A percentile compares a stretch with the other conserved stretches of the same genome.
Conservation (phyloP, 2,797 vertebrate species). For the Perdix hodgsoniae region DNA sequence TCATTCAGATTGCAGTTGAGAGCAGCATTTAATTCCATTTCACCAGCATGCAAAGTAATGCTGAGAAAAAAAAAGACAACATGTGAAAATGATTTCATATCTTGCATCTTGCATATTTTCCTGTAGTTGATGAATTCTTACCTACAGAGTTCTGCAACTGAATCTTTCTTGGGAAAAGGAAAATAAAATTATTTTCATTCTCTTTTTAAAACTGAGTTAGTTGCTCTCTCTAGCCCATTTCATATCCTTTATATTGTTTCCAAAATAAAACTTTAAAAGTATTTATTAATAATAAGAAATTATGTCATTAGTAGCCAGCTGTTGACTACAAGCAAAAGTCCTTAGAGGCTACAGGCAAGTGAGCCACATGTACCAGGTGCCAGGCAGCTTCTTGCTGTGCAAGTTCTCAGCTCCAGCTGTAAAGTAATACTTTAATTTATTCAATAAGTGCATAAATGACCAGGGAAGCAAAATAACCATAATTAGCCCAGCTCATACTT, state of each 20-base stretch:
- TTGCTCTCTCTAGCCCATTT: not conserved
- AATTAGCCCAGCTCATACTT: not conserved
- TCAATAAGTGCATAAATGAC: not conserved
- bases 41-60: not conserved
- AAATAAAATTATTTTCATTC: not conserved
- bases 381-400: not conserved
- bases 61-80: not conserved
- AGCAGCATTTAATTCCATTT: not conserved
- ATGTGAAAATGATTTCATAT: not conserved
- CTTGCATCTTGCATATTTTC: not conserved
- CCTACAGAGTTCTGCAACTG: not conserved
- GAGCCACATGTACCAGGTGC: constrained; percentile 1
- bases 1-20: not conserved
- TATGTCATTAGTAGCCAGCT: not conserved
- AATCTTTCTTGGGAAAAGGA: not conserved
- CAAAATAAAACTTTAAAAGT: not conserved
- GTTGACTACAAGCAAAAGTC: not conserved
- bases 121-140: not conserved
- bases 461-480: constrained; percentile 56
- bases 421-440: not conserved
- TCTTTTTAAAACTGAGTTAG: not conserved
- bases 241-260: not conserved
- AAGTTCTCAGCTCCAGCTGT: not conserved
- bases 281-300: constrained; percentile 9
- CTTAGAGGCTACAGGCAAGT: not conserved